Evolutionary conservation across 2,888 invertebrate genomes (phyloP), one percentile per base, ranked within the genome.

Genomic region (Leucophenga maculata): DNA sequence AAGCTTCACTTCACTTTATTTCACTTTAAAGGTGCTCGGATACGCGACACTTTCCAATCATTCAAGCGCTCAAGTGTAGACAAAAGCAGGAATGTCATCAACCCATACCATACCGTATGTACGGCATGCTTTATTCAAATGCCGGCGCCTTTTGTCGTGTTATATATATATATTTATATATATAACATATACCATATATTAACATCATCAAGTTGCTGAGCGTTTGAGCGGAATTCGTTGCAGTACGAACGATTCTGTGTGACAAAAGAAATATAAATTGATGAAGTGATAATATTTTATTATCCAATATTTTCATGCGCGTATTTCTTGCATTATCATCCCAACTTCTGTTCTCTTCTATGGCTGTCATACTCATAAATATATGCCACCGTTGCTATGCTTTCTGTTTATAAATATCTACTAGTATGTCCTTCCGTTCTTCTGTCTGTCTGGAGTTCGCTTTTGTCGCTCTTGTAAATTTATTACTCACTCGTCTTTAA

Each of bases 211-310:
- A 39, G 39, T 39, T 3, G 39, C 8, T 3, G 11, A 39, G 39
- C 39, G 11, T 39, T 39, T 39, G 39, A 39, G 39, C 26, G 55
- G 3, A 55, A 55, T 26, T 22, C 18, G 22, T 22, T 26, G 39
- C 39, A 39, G 39, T 39, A 39, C 9, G 8, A 8, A 1, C 4
- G 6, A 13, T 8, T 46, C 22, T 48, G 46, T 32, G 46, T 1
- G 62, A 64, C 62, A 64, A 64, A 64, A 48, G 62, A 64, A 44
- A 60, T 64, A 64, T 64, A 64, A 64, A 64, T 64, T 64, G 62
- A 64, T 64, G 62, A 64, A 64, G 62, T 64, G 62, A 48, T 64
- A 64, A 64, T 64, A 64, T 64, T 64, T 64, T 64, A 64, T 64
- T 64, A 64, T 46, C 48, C 46, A 64, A 64, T 64, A 64, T 64